phyloP scores from a whole-genome alignment of 2,113 vertebrate genomes.

The Grammomys surdaster region DNA sequence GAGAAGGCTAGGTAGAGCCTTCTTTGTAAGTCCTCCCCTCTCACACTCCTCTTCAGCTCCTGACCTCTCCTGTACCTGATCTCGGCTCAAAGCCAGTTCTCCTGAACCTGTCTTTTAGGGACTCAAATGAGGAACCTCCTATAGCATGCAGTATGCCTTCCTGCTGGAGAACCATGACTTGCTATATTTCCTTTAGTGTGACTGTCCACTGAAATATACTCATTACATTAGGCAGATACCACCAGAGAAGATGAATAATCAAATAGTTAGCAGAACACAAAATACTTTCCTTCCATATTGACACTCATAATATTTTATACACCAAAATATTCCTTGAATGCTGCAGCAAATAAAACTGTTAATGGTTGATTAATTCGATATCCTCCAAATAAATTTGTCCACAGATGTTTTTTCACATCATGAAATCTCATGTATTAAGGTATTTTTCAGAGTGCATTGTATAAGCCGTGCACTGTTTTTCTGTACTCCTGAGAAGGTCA shows the following conservation, averaged over 20 bases:
- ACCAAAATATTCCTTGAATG: background rate
- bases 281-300: background rate
- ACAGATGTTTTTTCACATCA: background rate
- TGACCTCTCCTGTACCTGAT: background rate
- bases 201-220: background rate
- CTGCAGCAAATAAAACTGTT: background rate
- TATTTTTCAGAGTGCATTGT: background rate
- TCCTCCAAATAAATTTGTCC: slow-evolving; percentile 14
- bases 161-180: background rate
- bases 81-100: background rate
- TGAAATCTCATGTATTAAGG: background rate
- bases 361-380: background rate
- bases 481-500: background rate
- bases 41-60: background rate
- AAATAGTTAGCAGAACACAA: background rate
- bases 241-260: background rate
- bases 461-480: background rate
- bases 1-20: background rate
- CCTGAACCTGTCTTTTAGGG: background rate
- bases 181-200: background rate
- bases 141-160: background rate
- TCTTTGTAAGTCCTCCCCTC: background rate
- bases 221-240: background rate
- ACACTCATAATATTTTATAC: background rate
- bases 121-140: no score